These are phyloP conservation scores for Cryptoblepharus egeriae DNA, from an alignment of 2,797 vertebrate species.

Conservation along the genomic window DNA sequence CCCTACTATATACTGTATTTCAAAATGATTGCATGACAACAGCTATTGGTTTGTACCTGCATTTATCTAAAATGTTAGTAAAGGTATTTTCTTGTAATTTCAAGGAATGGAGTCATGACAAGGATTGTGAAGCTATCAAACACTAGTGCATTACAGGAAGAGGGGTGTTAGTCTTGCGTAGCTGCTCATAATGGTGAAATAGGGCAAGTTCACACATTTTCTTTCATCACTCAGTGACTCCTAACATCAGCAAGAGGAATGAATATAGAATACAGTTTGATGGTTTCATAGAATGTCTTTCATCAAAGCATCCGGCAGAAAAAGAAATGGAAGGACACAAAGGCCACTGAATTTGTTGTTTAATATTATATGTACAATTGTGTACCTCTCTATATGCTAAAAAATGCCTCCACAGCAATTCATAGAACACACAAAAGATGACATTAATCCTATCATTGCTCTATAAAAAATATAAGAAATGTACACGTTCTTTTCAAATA, in stretches of 20 bases:
- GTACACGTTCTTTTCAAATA: constrained; percentile 17
- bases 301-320: constrained; percentile 10
- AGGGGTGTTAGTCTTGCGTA: background rate
- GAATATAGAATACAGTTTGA: constrained; percentile 27
- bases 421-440: constrained; percentile 7
- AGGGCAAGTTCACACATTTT: constrained; percentile 3
- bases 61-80: constrained; percentile 31
- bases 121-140: background rate
- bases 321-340: constrained; percentile 3
- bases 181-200: background rate
- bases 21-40: background rate
- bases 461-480: constrained; percentile 26
- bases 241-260: constrained; percentile 30
- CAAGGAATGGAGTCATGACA: constrained; percentile 1
- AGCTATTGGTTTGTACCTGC: constrained; percentile 24
- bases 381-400: background rate
- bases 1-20: constrained; percentile 25
- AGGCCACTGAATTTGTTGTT: constrained; percentile 16
- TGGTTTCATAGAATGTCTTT: constrained; percentile 21
- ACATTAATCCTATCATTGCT: constrained; percentile 11
- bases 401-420: constrained; percentile 7
- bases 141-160: background rate
- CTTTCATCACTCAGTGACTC: constrained; percentile 10
- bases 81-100: constrained; percentile 6
- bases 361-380: constrained; percentile 2